Percentiles rank a stretch among this genome's conserved stretches.
phyloP scores from a whole-genome alignment of 2,113 vertebrate species.

The Phylloscopus trochiloides region DNA sequence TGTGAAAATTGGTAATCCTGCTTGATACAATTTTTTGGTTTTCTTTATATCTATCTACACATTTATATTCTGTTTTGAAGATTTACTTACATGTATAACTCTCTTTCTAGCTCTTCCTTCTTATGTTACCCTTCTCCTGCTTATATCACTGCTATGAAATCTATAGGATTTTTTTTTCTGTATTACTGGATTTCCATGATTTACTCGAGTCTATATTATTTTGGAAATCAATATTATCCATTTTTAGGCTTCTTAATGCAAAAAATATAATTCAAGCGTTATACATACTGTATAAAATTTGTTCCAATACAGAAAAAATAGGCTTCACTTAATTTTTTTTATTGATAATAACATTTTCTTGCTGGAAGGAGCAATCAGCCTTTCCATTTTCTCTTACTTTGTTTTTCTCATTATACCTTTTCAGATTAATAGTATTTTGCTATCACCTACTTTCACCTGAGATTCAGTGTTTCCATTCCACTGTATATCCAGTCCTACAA shows the following conservation, averaged over 20 bases:
- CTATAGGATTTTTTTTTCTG: neutral
- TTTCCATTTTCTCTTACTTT: constrained; percentile 51
- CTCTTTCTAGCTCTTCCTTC: neutral
- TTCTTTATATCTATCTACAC: neutral
- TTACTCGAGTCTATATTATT: neutral
- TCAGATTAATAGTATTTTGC: constrained; percentile 58
- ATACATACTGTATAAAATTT: neutral
- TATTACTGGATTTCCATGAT: neutral
- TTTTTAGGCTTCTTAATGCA: constrained; percentile 1
- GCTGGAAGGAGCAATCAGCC: constrained; percentile 61
- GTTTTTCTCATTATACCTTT: constrained; percentile 59
- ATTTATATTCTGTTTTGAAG: neutral
- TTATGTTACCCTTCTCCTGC: neutral
- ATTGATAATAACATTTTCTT: constrained; percentile 56
- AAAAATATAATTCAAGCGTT: neutral
- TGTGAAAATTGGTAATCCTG: neutral
- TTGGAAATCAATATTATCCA: constrained; percentile 9
- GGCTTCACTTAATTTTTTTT: constrained; percentile 36
- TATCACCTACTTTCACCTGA: constrained; percentile 62
- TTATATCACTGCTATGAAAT: neutral
- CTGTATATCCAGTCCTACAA: constrained; percentile 34
- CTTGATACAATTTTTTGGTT: neutral
- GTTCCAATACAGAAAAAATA: constrained; percentile 9
- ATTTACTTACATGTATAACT: neutral
- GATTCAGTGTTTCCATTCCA: constrained; percentile 22